These are phyloP conservation scores for Tetraodon nigroviridis DNA, from an alignment of 2,113 vertebrate genomes.

Conservation along the genomic window DNA sequence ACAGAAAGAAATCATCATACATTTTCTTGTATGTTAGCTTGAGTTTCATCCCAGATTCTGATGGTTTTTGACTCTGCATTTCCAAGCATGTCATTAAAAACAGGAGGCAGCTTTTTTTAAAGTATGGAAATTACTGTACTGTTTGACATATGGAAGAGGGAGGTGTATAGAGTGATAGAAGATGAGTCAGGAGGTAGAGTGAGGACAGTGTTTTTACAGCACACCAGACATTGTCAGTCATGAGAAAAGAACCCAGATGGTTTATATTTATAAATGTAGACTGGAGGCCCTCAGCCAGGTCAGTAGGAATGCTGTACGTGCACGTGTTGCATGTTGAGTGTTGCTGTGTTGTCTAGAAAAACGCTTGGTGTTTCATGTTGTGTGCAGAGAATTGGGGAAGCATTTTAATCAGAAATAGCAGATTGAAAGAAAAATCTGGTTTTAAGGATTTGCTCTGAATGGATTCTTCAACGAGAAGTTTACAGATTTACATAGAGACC, in stretches of 20 bases:
- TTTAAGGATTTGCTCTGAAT: conserved; percentile 23
- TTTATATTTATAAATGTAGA: conserved; percentile 76
- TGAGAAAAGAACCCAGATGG: conserved; percentile 75
- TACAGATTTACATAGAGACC: conserved; percentile 13
- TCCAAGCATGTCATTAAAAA: conserved; percentile 74
- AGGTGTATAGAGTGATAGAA: conserved; percentile 32
- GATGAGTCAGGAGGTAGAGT: conserved; percentile 33
- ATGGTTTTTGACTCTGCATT: conserved; percentile 65
- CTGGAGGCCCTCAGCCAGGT: conserved; percentile 55
- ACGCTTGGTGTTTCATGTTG: not conserved
- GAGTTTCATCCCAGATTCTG: conserved; percentile 64
- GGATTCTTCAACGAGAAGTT: conserved; percentile 27
- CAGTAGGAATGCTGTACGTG: conserved; percentile 52
- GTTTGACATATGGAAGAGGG: conserved; percentile 51
- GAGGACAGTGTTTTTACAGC: conserved; percentile 74
- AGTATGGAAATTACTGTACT: conserved; percentile 69
- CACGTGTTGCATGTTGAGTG: conserved; percentile 33
- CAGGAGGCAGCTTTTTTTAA: conserved; percentile 74
- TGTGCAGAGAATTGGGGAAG: conserved; percentile 6
- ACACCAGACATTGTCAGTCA: conserved; percentile 72
- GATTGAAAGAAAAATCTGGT: conserved; percentile 17
- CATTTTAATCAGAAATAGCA: conserved; percentile 37
- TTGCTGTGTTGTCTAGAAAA: conserved; percentile 10
- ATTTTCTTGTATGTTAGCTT: conserved; percentile 74
- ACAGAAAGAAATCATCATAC: conserved; percentile 58